Evolutionary conservation across 2,888 invertebrate species (phyloP).

Genomic region (Synanthedon tipuliformis): DNA sequence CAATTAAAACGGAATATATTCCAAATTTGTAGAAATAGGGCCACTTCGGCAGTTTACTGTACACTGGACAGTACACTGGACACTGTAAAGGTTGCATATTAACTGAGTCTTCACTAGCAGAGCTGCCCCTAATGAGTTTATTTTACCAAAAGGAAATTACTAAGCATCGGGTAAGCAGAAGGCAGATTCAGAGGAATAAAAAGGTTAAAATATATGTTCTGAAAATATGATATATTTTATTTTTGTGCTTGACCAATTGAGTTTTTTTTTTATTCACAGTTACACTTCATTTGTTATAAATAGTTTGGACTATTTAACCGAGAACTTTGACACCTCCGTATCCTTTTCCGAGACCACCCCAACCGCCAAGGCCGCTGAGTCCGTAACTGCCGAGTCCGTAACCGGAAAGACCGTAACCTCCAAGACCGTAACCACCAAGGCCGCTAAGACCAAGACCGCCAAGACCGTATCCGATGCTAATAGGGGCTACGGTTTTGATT

Average conservation of each 20-base stretch:
- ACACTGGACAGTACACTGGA: no score
- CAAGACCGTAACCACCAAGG: conserved; percentile 3
- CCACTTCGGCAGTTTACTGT: no score
- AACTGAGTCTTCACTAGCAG: no score
- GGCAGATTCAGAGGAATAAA: no score
- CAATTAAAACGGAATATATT: no score
- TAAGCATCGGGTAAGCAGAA: no score
- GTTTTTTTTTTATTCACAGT: background rate
- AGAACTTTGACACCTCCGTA: conserved; percentile 6
- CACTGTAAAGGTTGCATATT: no score
- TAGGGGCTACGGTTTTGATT: conserved; percentile 19
- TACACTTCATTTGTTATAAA: conserved; percentile 2
- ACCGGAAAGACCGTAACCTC: conserved; percentile 8
- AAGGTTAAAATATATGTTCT: no score
- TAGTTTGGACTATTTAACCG: background rate
- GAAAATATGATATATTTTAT: background rate
- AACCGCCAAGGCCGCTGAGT: conserved; percentile 9
- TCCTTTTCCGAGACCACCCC: conserved; percentile 11
- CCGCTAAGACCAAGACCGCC: conserved; percentile 8
- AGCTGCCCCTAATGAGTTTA: no score
- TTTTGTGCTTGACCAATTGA: background rate
- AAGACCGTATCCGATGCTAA: conserved; percentile 19
- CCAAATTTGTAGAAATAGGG: no score
- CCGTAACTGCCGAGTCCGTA: conserved; percentile 12
- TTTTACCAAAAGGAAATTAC: no score